These are phyloP conservation scores for Erpornis zantholeuca DNA, from an alignment of 2,113 vertebrate species.

Conservation along the genomic window DNA sequence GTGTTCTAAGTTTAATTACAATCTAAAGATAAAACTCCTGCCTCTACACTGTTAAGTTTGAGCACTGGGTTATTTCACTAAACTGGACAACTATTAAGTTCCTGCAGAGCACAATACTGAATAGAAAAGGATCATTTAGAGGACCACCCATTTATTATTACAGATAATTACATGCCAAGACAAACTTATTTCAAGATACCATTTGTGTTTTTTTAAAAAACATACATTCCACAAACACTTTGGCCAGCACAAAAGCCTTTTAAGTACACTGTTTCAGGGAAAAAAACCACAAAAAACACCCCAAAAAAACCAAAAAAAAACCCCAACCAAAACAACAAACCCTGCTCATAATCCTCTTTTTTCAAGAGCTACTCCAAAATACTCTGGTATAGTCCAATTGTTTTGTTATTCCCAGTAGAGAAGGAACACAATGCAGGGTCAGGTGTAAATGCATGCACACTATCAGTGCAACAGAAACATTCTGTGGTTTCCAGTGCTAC, in stretches of 20 bases:
- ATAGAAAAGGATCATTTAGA: neutral
- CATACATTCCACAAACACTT: neutral
- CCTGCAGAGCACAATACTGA: neutral
- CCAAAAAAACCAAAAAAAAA: neutral
- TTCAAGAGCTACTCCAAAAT: neutral
- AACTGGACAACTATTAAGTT: neutral
- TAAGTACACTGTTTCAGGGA: neutral
- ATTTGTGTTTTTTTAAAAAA: neutral
- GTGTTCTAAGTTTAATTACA: neutral
- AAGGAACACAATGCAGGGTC: neutral
- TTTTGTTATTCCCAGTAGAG: neutral
- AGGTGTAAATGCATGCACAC: neutral
- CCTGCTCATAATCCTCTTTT: neutral
- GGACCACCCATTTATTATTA: neutral
- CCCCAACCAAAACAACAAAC: neutral
- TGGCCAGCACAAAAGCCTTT: neutral
- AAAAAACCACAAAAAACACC: neutral
- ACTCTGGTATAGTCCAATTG: neutral
- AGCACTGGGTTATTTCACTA: neutral
- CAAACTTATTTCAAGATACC: neutral
- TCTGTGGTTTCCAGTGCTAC: fast-evolving
- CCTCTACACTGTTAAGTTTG: neutral
- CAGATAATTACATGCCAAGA: neutral
- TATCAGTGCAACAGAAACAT: neutral
- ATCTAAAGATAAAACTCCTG: neutral